phyloP scores from a whole-genome alignment of 2,888 invertebrate genomes.

The Pharmacophagus antenor region DNA sequence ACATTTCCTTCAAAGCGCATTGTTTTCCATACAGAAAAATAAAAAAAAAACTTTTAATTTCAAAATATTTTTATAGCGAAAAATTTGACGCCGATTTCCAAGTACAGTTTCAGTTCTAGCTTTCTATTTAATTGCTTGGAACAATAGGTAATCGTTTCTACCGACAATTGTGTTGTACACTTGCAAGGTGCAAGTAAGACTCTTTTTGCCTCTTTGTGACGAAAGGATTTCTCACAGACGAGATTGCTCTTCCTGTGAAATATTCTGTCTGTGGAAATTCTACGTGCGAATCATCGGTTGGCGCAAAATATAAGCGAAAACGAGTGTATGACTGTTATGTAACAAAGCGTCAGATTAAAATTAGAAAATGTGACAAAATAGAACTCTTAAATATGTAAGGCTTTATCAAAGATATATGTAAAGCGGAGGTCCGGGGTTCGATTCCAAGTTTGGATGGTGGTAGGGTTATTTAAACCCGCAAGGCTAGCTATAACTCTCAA shows the following conservation, averaged over 20 bases:
- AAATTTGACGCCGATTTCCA: not conserved
- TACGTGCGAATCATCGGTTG: conserved; percentile 20
- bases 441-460: too few species aligned
- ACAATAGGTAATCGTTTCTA: conserved; percentile 35
- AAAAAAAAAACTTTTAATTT: too few species aligned
- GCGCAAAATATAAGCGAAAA: conserved; percentile 9
- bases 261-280: conserved; percentile 33
- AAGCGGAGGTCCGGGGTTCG: too few species aligned
- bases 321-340: not conserved
- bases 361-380: too few species aligned
- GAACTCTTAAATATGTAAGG: too few species aligned
- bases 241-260: conserved; percentile 37
- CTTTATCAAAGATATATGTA: too few species aligned
- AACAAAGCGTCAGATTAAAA: too few species aligned
- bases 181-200: conserved; percentile 18
- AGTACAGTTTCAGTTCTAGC: conserved; percentile 11
- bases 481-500: too few species aligned
- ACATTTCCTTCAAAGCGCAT: too few species aligned
- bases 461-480: too few species aligned
- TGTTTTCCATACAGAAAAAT: too few species aligned
- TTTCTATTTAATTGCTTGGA: conserved; percentile 28
- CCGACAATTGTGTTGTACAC: conserved; percentile 5
- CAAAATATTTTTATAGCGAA: not conserved
- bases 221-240: conserved; percentile 34
- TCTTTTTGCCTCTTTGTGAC: conserved; percentile 31